Evolutionary conservation across 2,797 vertebrate species (phyloP).

Genomic region (Luscinia luscinia): DNA sequence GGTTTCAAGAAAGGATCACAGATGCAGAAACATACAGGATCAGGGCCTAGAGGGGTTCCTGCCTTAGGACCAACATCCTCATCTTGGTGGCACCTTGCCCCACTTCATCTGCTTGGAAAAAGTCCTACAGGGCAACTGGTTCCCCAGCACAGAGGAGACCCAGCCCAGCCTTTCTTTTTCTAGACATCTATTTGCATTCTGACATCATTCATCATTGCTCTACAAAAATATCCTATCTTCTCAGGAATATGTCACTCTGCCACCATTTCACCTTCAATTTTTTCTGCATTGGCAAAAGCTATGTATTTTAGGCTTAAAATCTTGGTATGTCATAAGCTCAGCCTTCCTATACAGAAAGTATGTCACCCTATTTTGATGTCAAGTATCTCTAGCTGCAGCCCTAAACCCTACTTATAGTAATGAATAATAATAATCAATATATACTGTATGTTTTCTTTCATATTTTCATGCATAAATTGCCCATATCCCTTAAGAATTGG

Average conservation of each 20-base stretch:
- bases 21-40: not conserved
- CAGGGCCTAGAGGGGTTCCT: not conserved
- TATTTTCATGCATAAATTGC: constrained; percentile 61
- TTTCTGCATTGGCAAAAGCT: not conserved
- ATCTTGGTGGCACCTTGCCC: not conserved
- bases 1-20: not conserved
- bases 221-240: not conserved
- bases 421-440: constrained; percentile 62
- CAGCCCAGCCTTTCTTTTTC: not conserved
- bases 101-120: not conserved
- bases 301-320: not conserved
- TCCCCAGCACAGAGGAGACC: not conserved
- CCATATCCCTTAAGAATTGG: constrained; percentile 40
- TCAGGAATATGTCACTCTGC: not conserved
- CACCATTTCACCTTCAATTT: not conserved
- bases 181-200: not conserved
- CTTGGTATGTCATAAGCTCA: not conserved
- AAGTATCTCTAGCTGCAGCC: not conserved
- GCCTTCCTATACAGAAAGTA: not conserved
- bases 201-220: not conserved
- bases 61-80: not conserved
- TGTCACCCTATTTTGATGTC: not conserved
- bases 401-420: constrained; percentile 32
- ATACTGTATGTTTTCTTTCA: not conserved
- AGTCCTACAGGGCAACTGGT: not conserved